Evolutionary conservation across 2,113 vertebrate species (phyloP).

Genomic region (Mellivora capensis): DNA sequence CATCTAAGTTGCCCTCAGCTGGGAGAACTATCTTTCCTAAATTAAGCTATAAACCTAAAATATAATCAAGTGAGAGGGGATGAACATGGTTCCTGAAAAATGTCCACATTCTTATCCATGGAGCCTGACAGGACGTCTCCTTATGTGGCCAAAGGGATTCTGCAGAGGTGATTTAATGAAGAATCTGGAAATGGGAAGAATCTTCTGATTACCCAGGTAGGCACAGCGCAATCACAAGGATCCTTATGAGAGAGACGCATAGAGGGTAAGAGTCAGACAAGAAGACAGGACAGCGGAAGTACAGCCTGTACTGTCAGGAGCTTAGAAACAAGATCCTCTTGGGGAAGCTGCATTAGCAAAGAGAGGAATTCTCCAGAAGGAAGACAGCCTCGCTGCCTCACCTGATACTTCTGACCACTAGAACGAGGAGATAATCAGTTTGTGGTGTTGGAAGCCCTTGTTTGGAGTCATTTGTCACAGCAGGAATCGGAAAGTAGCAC

Average conservation of each 20-base stretch:
- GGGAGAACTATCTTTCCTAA: not conserved
- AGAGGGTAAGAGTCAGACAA: not conserved
- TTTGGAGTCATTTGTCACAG: not conserved
- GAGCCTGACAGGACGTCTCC: not conserved
- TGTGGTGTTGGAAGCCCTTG: not conserved
- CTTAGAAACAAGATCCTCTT: accelerated
- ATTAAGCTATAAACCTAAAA: not conserved
- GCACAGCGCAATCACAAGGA: not conserved
- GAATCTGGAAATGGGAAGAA: not conserved
- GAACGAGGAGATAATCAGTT: not conserved
- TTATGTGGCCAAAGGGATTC: accelerated
- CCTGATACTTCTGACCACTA: not conserved
- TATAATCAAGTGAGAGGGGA: not conserved
- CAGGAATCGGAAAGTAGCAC: not conserved
- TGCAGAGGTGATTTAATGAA: not conserved
- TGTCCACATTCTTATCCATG: not conserved
- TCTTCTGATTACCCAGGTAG: not conserved
- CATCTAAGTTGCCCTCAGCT: not conserved
- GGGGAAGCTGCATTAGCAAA: not conserved
- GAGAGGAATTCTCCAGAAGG: not conserved
- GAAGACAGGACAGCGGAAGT: not conserved
- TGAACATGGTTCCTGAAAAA: not conserved
- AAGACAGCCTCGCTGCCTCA: accelerated
- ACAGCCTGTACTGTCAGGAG: accelerated
- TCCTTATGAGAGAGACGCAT: not conserved